A percentile compares a stretch with the other conserved stretches of the same genome.
These are phyloP conservation scores for Caenorhabditis japonica DNA, from an alignment of 2,888 invertebrate species.

Conservation along the genomic window DNA sequence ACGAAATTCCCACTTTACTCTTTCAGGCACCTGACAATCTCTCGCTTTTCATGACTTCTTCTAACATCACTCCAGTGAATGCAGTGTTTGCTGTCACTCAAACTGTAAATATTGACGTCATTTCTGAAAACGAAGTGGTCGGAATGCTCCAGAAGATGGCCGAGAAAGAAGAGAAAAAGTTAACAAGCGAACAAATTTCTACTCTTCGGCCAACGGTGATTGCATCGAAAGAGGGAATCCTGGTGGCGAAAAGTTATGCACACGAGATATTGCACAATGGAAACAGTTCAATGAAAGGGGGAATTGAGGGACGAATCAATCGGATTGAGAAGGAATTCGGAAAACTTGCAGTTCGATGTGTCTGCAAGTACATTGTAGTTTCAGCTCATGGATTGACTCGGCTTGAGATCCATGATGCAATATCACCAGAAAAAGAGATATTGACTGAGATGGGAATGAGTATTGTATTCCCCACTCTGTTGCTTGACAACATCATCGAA, in stretches of 20 bases:
- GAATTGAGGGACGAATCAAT: conserved; percentile 54
- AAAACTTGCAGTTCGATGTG: conserved; percentile 38
- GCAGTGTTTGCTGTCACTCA: conserved; percentile 57
- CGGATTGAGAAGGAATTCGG: conserved; percentile 60
- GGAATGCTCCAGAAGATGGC: conserved; percentile 62
- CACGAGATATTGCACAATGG: conserved; percentile 55
- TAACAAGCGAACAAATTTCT: conserved; percentile 59
- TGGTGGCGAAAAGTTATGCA: conserved; percentile 48
- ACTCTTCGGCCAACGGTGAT: conserved; percentile 19
- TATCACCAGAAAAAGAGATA: conserved; percentile 44
- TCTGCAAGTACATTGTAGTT: conserved; percentile 54
- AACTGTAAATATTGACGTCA: conserved; percentile 59
- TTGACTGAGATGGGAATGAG: conserved; percentile 36
- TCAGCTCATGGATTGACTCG: conserved; percentile 65
- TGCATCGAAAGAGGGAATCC: conserved; percentile 45
- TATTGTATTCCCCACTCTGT: conserved; percentile 56
- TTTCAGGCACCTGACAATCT: conserved; percentile 58
- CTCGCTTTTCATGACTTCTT: conserved; percentile 56
- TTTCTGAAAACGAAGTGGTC: conserved; percentile 56
- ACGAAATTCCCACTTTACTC: neutral
- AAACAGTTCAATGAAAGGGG: conserved; percentile 44
- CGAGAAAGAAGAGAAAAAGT: conserved; percentile 46
- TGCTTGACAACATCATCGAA: conserved; percentile 59
- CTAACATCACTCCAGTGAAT: conserved; percentile 55
- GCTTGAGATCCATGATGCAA: conserved; percentile 63